A percentile compares a stretch with the other conserved stretches of the same genome.
Conservation (phyloP, 2,888 invertebrate genomes). For the Troides aeacus region DNA sequence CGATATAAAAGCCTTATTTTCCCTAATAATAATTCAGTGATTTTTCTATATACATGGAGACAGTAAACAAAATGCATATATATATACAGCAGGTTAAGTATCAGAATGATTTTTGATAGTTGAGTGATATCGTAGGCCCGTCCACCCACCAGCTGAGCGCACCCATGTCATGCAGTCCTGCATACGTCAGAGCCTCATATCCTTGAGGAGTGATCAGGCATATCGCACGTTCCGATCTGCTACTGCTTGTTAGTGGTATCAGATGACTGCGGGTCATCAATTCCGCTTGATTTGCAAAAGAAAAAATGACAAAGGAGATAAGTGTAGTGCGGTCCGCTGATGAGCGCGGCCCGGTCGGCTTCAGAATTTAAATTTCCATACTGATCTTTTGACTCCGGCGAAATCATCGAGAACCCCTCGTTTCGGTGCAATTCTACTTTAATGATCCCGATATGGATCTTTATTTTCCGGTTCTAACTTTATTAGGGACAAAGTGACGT, state of each 20-base stretch:
- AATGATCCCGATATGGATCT: constrained; percentile 27
- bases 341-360: constrained; percentile 34
- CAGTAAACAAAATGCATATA: no score
- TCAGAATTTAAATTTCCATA: constrained; percentile 37
- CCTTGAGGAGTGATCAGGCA: constrained; percentile 37
- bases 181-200: constrained; percentile 30
- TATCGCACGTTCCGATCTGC: constrained; percentile 66
- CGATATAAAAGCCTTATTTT: background rate
- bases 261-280: constrained; percentile 62
- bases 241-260: constrained; percentile 70
- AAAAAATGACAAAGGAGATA: constrained; percentile 44
- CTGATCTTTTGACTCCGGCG: constrained; percentile 28
- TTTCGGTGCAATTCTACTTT: constrained; percentile 16
- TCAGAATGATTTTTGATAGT: no score
- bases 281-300: constrained; percentile 57
- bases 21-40: background rate
- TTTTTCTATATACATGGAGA: no score
- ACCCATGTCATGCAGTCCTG: constrained; percentile 37
- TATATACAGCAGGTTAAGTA: no score
- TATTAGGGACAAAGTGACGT: constrained; percentile 24
- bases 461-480: constrained; percentile 23
- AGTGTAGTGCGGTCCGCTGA: constrained; percentile 33
- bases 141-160: constrained; percentile 23
- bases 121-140: no score
- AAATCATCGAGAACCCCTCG: constrained; percentile 13